Evolutionary conservation across 2,888 invertebrate genomes (phyloP), one percentile per base, ranked within the genome.

Genomic region (Phania funesta): DNA sequence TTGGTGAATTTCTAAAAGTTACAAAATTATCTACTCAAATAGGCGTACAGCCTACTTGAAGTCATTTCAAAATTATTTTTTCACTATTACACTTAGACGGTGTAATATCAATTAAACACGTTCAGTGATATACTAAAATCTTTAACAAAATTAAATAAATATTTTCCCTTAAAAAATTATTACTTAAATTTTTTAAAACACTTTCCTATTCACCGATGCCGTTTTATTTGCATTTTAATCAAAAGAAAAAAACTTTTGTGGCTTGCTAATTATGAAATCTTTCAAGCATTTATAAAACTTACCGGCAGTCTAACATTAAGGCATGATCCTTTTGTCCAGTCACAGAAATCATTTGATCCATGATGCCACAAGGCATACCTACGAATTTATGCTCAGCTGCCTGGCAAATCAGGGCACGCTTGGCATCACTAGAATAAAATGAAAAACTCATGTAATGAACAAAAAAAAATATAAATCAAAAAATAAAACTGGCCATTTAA

Each of bases 311-410:
- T 60, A 99, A 95, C 13, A 98, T 93, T 35, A 98, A 92, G 0
- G 97, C 97, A 87, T 95, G 93, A 83, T 94, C 94, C 87, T 94
- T 93, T 89, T 93, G 93, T 0, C 95, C 98, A 94, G 97, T 94
- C 0, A 95, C 93, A 9, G 96, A 96, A 85, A 98, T 95, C 90
- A 97, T 97, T 91, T 98, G 98, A 91, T 99, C 98, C 98, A 98
- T 99, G 87, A 98, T 97, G 0, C 98, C 98, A 89, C 98, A 89
- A 0, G 98, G 98, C 92, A 97, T 95, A 0, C 94, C 94, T 0
- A 97, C 97, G 90, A 95, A 98, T 84, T 95, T 94, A 89, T 98
- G 97, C 89, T 99, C 98, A 0, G 98, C 98, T 87, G 95, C 95
- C 92, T 98, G 98, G 88, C 98, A 98, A 16, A 95, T 92, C 84